A percentile compares a stretch with the other conserved stretches of the same genome.
Conservation (phyloP, 2,888 invertebrate species). For the Erebia palarica region DNA sequence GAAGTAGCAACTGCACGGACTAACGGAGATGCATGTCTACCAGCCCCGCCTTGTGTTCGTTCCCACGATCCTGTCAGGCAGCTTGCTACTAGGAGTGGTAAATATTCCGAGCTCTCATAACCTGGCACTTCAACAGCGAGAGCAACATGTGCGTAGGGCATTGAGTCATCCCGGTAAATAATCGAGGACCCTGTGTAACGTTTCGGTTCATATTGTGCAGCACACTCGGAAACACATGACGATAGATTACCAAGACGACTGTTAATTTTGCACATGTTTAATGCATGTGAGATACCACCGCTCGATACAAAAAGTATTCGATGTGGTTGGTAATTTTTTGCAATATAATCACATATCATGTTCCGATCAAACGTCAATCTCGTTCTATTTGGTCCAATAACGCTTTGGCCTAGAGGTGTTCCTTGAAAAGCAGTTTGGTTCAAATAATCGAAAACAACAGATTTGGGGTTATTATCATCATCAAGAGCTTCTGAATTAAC, state of each 20-base stretch:
- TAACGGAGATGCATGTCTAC: conserved; percentile 53
- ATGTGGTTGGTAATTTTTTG: conserved; percentile 62
- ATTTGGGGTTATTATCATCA: conserved; percentile 59
- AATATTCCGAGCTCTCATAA: conserved; percentile 56
- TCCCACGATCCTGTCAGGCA: conserved; percentile 69
- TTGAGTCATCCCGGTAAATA: conserved; percentile 65
- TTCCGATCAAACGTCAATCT: conserved; percentile 74
- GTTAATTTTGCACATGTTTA: conserved; percentile 15
- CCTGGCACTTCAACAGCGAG: conserved; percentile 75
- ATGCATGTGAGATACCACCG: conserved; percentile 84
- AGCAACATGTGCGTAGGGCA: conserved; percentile 68
- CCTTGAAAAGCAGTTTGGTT: conserved; percentile 75
- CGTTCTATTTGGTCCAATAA: conserved; percentile 87
- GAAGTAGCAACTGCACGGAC: conserved; percentile 55
- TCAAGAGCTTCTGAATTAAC: conserved; percentile 60
- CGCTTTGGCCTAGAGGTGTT: conserved; percentile 63
- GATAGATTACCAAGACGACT: conserved; percentile 14
- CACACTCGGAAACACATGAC: conserved; percentile 30
- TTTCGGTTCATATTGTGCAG: conserved; percentile 44
- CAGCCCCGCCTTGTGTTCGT: conserved; percentile 54
- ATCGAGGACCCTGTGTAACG: conserved; percentile 54
- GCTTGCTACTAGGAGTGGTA: conserved; percentile 59
- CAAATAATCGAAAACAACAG: conserved; percentile 72
- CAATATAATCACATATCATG: conserved; percentile 50
- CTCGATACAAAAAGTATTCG: conserved; percentile 88